Evolutionary conservation across 2,888 invertebrate genomes (phyloP).

Genomic region (Drosophila algonquin): DNA sequence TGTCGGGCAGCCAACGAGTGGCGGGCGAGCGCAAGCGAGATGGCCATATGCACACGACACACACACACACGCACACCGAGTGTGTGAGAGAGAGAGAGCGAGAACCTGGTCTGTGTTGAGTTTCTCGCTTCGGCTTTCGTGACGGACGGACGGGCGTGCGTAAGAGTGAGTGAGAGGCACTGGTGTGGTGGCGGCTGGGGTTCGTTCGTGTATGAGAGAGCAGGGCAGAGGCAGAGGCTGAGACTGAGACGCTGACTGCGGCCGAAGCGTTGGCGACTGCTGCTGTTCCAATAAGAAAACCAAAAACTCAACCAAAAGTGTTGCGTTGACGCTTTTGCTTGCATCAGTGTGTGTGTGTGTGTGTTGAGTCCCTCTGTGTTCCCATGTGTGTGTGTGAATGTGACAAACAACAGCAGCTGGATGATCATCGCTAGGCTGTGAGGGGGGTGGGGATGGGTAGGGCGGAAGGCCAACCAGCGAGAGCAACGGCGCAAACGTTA

Average conservation of each 20-base stretch:
- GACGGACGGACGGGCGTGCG: slow-evolving; percentile 25
- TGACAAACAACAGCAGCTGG: slow-evolving; percentile 3
- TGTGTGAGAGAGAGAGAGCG: slow-evolving; percentile 35
- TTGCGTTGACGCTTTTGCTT: slow-evolving; percentile 67
- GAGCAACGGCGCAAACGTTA: slow-evolving; percentile 35
- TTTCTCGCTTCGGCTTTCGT: slow-evolving; percentile 40
- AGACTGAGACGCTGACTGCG: neutral
- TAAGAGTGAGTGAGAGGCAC: slow-evolving; percentile 39
- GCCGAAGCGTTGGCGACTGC: slow-evolving; percentile 10
- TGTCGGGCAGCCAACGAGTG: slow-evolving; percentile 31
- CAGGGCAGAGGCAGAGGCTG: slow-evolving; percentile 4
- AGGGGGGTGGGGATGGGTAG: slow-evolving; percentile 13
- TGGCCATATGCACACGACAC: slow-evolving; percentile 20
- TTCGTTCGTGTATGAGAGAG: slow-evolving; percentile 2
- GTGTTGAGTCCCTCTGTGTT: neutral
- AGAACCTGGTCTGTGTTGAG: slow-evolving; percentile 52
- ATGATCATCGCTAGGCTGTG: slow-evolving; percentile 6
- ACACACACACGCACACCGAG: slow-evolving; percentile 19
- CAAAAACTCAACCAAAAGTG: slow-evolving; percentile 68
- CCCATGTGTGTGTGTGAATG: slow-evolving; percentile 12
- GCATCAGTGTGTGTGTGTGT: neutral
- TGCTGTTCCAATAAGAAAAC: slow-evolving; percentile 72
- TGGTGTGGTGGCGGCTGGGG: slow-evolving; percentile 23
- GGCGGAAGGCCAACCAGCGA: slow-evolving; percentile 61
- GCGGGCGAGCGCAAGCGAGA: slow-evolving; percentile 42